Base-by-base conservation (phyloP, 2,113 vertebrate genomes). In the Petrocephalus zakoni region DNA sequence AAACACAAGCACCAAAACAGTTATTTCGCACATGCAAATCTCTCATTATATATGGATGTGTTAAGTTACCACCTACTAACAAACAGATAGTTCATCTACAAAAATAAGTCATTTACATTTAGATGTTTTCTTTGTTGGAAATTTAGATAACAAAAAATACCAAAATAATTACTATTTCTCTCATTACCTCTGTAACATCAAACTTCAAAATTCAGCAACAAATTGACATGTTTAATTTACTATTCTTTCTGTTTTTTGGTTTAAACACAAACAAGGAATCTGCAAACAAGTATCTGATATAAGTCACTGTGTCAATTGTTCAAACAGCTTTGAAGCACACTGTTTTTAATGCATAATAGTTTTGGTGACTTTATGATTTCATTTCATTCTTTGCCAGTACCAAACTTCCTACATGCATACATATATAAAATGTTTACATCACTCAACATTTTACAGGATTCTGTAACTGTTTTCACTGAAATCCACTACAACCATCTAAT, bases 51-150 rank as follows among this genome's bases (percentile, higher is more conserved):
- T 22, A 49, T 19, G 19, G 19, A 83, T 21, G n/a, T 7, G 8
- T 47, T 83, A 22, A 83, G 37, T 22, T 49, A 46, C 34, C 81
- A 83, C 3, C 34, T 83, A 83, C 81, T n/a, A 83, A n/a, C 81
- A 83, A 49, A 83, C 8, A 83, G 46, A 83, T 17, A 83, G 37
- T 83, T 83, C 37, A 49, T 83, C 81, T 83, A 83, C 37, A 83
- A 83, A 83, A 47, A 83, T 83, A 78, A 42, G 72, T 78, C 72
- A 78, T 83, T 83, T 83, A 83, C 42, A 83, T 83, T 83, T 49
- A 42, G 42, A n/a, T 83, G 46, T 83, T 47, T n/a, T 47, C 81
- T 83, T 83, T 83, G 21, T 21, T 47, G 46, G 46, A 83, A 83
- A 83, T 47, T 49, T 47, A 21, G 81, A n/a, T 46, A 83, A 83